Conservation (phyloP, 1,140 invertebrate species). For the Drosophila ficusphila region DNA sequence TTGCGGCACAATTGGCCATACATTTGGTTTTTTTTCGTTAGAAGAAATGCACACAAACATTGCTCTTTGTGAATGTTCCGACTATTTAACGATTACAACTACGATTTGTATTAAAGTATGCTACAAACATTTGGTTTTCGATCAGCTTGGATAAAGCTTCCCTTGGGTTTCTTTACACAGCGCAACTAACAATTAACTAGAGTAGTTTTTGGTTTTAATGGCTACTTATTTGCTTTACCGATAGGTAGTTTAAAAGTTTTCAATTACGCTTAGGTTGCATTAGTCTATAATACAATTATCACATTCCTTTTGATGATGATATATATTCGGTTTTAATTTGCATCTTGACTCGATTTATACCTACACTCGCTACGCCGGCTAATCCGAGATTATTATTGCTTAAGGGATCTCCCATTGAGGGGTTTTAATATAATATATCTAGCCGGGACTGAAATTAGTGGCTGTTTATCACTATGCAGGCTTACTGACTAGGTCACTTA, state of each 20-base stretch:
- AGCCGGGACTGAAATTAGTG: constrained; percentile 20
- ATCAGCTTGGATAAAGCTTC: constrained; percentile 17
- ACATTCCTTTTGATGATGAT: constrained; percentile 82
- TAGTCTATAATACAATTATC: constrained; percentile 80
- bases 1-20: constrained; percentile 31
- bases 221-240: constrained; percentile 25
- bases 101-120: constrained; percentile 25
- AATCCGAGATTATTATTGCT: constrained; percentile 36
- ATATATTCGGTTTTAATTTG: constrained; percentile 70
- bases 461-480: constrained; percentile 42
- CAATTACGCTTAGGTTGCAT: constrained; percentile 70
- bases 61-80: constrained; percentile 39
- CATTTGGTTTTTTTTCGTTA: constrained; percentile 19
- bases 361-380: constrained; percentile 36
- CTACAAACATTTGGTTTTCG: constrained; percentile 34
- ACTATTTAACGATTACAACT: constrained; percentile 33
- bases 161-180: constrained; percentile 19
- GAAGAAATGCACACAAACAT: constrained; percentile 67
- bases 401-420: constrained; percentile 11
- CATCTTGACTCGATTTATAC: constrained; percentile 48
- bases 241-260: constrained; percentile 48
- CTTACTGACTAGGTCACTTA: constrained; percentile 56
- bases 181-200: constrained; percentile 31
- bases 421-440: constrained; percentile 8
- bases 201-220: constrained; percentile 24